Base-by-base conservation (phyloP, 2,113 vertebrate species). In the Centrocercus urophasianus region DNA sequence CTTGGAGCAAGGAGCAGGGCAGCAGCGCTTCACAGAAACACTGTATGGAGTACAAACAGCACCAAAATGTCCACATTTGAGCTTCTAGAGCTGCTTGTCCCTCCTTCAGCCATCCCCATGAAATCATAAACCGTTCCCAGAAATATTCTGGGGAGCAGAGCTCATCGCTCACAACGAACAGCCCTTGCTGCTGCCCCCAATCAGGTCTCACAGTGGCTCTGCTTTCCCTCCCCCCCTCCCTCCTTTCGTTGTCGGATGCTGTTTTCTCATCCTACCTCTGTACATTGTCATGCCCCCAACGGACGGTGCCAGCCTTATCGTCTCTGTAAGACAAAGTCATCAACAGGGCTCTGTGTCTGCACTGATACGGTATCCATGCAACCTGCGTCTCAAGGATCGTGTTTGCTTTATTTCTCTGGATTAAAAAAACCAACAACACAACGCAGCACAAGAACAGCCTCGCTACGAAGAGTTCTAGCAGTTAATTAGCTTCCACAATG, bases 401-500 rank as follows among this genome's bases (percentile, higher is more conserved):
- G 57, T 52, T 90, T 81, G 80, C 57, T 94, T 88, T 74, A 47
- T 90, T 93, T 77, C 88, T 40, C 22, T 9, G 70, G 61, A 60
- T 84, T 89, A 9, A 64, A 93, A 52, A 34, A 50, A 40, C 13
- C 40, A 40, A 40, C 38, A 40, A 40, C 40, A 50, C 6, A 27
- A 19, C 74, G 47, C 54, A 47, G 32, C 14, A 83, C 88, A 85
- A 78, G 88, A 91, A 86, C 52, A 91, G 63, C 61, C 43, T 54
- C 16, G 30, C 81, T 72, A 79, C 81, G 81, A 91, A 81, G 90
- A 78, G 88, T 84, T 84, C 88, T 48, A 91, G 86, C 80, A 84
- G 70, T 94, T 96, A 95, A 97, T 96, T 95, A 94, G 86, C 74
- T 95, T 86, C 90, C 94, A 65, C 86, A 79, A 59, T 66, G 93